These are phyloP conservation scores for Chamaea fasciata DNA, from an alignment of 2,113 vertebrate genomes.

Conservation along the genomic window DNA sequence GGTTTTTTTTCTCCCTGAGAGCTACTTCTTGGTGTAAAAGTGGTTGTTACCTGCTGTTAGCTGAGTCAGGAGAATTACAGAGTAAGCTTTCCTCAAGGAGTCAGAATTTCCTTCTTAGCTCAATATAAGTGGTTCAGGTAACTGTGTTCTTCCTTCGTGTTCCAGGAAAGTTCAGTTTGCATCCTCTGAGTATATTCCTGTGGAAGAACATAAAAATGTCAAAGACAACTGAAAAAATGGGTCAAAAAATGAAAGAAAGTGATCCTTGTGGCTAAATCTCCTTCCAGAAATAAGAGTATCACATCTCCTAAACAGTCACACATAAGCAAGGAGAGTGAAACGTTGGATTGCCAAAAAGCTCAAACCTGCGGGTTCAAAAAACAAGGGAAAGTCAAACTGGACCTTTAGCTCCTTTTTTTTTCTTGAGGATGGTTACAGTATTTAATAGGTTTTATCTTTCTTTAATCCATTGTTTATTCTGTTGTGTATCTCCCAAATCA, in stretches of 20 bases:
- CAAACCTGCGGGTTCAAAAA: background rate
- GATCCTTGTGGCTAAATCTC: background rate
- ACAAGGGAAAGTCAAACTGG: background rate
- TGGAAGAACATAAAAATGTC: conserved; percentile 40
- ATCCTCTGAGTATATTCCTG: conserved; percentile 13
- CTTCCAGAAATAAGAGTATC: background rate
- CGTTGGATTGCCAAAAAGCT: background rate
- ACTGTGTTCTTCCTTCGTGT: background rate
- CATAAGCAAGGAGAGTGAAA: background rate
- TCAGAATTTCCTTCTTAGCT: background rate
- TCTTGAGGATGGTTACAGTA: background rate
- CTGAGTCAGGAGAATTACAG: background rate
- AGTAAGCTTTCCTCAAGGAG: background rate
- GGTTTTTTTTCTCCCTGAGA: background rate
- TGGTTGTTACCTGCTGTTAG: background rate
- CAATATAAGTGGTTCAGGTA: background rate
- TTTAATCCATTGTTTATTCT: background rate
- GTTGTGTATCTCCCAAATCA: background rate
- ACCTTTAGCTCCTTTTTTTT: background rate
- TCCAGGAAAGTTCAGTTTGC: background rate
- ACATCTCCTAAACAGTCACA: background rate
- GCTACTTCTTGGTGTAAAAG: background rate
- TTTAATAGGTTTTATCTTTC: background rate
- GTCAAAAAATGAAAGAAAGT: background rate
- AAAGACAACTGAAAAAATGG: conserved; percentile 4